Percentiles rank a stretch among this genome's conserved stretches.
Evolutionary conservation across 2,888 invertebrate species (phyloP).

Genomic region (Molanna angustata): DNA sequence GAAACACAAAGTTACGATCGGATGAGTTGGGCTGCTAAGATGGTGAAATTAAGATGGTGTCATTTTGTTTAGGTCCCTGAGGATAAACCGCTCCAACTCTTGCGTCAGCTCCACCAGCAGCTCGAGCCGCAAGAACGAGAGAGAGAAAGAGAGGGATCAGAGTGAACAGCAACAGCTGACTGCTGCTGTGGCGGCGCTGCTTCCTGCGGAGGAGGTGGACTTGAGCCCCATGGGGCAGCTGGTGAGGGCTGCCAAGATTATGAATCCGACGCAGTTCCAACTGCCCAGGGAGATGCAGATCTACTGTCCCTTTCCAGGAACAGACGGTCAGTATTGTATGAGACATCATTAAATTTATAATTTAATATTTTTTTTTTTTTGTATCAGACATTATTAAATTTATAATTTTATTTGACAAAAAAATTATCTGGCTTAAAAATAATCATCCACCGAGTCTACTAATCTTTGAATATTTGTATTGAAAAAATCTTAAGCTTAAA

Average conservation of each 20-base stretch:
- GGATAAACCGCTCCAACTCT: conserved; percentile 29
- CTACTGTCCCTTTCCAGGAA: conserved; percentile 77
- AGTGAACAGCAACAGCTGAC: neutral
- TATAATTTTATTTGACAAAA: no score
- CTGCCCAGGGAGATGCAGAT: conserved; percentile 77
- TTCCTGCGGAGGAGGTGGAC: conserved; percentile 41
- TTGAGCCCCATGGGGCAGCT: conserved; percentile 71
- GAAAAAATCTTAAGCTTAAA: no score
- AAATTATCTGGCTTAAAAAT: no score
- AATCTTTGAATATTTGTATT: no score
- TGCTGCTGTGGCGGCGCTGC: conserved; percentile 11
- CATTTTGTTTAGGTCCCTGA: conserved; percentile 22
- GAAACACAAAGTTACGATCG: no score
- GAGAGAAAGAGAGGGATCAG: conserved; percentile 28
- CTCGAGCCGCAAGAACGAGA: conserved; percentile 41
- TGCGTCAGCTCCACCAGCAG: conserved; percentile 33
- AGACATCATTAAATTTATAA: neutral
- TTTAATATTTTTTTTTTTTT: no score
- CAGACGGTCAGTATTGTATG: conserved; percentile 62
- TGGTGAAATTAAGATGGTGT: no score
- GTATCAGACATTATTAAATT: no score
- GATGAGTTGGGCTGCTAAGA: no score
- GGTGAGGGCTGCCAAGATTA: conserved; percentile 75
- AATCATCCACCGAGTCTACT: no score
- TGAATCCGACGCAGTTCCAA: conserved; percentile 90